Percentiles rank a stretch among this genome's conserved stretches.
Evolutionary conservation across 2,888 invertebrate species (phyloP).

Genomic region (Cotesia congregata): DNA sequence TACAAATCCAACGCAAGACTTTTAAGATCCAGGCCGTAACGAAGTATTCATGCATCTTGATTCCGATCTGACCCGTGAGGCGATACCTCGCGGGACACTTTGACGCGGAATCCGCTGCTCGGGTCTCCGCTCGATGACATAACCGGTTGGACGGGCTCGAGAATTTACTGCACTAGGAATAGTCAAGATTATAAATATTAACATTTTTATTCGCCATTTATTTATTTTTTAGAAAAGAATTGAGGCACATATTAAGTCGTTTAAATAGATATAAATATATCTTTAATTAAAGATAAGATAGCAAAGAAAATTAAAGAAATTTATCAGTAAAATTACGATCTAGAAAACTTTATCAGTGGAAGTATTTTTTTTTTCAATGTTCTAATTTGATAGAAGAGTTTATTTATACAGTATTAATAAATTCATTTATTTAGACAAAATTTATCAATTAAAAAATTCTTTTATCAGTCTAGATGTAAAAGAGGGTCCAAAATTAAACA

Average conservation of each 20-base stretch:
- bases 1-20: conserved; percentile 18
- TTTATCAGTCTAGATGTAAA: too few relatives aligned
- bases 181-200: neutral
- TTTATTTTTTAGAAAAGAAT: neutral
- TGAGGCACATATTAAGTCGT: neutral
- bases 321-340: too few relatives aligned
- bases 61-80: conserved; percentile 49
- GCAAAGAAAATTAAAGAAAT: too few relatives aligned
- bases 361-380: too few relatives aligned
- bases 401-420: too few relatives aligned
- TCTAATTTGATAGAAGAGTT: too few relatives aligned
- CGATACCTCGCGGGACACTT: conserved; percentile 29
- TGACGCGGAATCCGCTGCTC: conserved; percentile 19
- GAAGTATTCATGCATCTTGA: conserved; percentile 56
- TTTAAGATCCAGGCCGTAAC: conserved; percentile 47
- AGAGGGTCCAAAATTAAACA: too few relatives aligned
- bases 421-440: too few relatives aligned
- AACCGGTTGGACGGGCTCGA: conserved; percentile 14
- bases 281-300: too few relatives aligned
- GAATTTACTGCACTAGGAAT: conserved; percentile 5
- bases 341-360: too few relatives aligned
- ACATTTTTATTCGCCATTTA: neutral
- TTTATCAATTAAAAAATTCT: too few relatives aligned
- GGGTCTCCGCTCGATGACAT: neutral
- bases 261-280: too few relatives aligned